Percentiles rank a stretch among this genome's conserved stretches.
Conservation (phyloP, 2,888 invertebrate genomes). For the Elysia crispata region DNA sequence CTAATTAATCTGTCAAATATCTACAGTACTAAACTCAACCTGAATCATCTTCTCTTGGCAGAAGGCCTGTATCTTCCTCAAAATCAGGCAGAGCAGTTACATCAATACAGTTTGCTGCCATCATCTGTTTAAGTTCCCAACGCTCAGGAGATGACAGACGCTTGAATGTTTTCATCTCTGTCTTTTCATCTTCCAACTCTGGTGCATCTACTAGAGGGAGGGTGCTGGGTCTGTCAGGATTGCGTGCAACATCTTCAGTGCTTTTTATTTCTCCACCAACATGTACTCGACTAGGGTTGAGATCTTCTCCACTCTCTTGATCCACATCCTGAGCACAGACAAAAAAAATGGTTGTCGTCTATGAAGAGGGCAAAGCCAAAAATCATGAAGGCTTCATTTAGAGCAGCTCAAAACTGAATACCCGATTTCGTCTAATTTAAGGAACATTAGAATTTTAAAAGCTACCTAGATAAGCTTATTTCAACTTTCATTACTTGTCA, state of each 20-base stretch:
- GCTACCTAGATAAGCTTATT: too few relatives aligned
- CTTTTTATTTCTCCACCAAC: conserved; percentile 71
- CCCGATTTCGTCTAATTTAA: too few relatives aligned
- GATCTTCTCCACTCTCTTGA: conserved; percentile 94
- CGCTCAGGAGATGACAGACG: conserved; percentile 94
- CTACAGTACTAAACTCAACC: conserved; percentile 53
- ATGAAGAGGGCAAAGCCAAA: background rate
- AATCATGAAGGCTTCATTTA: background rate
- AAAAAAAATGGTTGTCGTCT: background rate
- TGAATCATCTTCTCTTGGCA: conserved; percentile 84
- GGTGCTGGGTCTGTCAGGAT: conserved; percentile 92
- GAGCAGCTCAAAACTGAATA: too few relatives aligned
- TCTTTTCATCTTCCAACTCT: conserved; percentile 78
- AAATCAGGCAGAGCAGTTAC: conserved; percentile 97
- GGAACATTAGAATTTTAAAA: too few relatives aligned
- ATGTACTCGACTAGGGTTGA: conserved; percentile 84
- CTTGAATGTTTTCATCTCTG: conserved; percentile 65
- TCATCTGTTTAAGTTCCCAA: conserved; percentile 99
- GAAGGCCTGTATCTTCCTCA: conserved; percentile 94
- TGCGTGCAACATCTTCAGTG: conserved; percentile 81
- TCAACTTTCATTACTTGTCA: too few relatives aligned
- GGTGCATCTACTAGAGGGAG: conserved; percentile 80
- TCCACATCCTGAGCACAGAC: conserved; percentile 87
- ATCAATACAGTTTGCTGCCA: conserved; percentile 93
- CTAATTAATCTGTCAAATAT: too few relatives aligned